Evolutionary conservation across 2,113 vertebrate species (phyloP).

Genomic region (Rhinichthys klamathensis): DNA sequence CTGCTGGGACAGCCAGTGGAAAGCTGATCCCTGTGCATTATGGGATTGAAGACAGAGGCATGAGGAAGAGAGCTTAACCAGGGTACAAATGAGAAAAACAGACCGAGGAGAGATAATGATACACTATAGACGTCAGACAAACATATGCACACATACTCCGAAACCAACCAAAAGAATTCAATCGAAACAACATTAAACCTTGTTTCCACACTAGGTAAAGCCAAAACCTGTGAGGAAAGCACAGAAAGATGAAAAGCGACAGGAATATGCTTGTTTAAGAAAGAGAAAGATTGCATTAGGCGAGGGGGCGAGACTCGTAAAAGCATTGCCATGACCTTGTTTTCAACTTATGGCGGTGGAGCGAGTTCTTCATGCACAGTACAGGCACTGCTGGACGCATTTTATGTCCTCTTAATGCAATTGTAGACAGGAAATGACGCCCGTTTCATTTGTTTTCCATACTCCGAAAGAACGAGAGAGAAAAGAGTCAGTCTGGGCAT

Average conservation of each 20-base stretch:
- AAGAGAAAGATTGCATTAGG: neutral
- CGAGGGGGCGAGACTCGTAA: too few relatives aligned
- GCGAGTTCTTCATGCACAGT: neutral
- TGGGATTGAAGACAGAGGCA: constrained; percentile 28
- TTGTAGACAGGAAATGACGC: constrained; percentile 50
- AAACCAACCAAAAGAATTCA: neutral
- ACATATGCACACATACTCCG: constrained; percentile 24
- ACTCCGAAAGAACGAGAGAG: neutral
- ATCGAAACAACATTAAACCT: neutral
- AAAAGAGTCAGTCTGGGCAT: constrained; percentile 44
- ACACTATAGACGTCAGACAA: constrained; percentile 5
- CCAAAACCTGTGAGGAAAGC: neutral
- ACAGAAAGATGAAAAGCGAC: neutral
- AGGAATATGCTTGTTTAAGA: neutral
- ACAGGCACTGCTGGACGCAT: neutral
- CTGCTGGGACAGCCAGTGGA: neutral
- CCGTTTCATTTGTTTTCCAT: constrained; percentile 52
- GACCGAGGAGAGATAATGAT: constrained; percentile 40
- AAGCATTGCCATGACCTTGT: neutral
- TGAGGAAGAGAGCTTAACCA: constrained; percentile 10
- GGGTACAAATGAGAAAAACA: constrained; percentile 51
- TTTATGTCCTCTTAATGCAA: constrained; percentile 39
- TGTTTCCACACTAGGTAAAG: neutral
- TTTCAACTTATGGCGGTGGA: neutral
- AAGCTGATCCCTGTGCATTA: constrained; percentile 41